These are phyloP conservation scores for Paracyprichromis sp. DNA, from an alignment of 2,113 vertebrate genomes.

Conservation along the genomic window DNA sequence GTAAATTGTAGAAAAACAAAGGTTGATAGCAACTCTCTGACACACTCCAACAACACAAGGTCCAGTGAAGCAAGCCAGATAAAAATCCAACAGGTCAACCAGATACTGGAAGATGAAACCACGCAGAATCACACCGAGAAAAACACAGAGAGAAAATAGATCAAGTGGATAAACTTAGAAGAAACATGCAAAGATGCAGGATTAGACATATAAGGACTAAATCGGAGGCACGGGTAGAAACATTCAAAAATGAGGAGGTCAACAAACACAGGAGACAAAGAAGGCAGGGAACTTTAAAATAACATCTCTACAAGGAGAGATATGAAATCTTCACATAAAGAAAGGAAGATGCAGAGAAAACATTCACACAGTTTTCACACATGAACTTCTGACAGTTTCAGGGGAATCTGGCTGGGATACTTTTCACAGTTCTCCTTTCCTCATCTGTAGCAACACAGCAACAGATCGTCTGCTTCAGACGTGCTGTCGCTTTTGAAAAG, in stretches of 20 bases:
- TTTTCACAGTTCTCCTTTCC: background rate
- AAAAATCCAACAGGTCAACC: background rate
- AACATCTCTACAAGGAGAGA: background rate
- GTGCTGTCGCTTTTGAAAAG: background rate
- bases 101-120: background rate
- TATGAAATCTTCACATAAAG: background rate
- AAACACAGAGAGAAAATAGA: background rate
- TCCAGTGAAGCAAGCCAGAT: background rate
- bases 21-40: background rate
- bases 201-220: background rate
- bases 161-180: background rate
- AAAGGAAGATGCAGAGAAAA: background rate
- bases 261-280: background rate
- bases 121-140: background rate
- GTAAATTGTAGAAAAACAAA: background rate
- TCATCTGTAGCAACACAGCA: background rate
- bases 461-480: background rate
- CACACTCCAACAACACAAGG: background rate
- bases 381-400: background rate
- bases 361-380: background rate
- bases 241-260: background rate
- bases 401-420: background rate
- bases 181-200: background rate
- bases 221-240: background rate
- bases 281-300: background rate